Base-by-base conservation (phyloP, 2,888 invertebrate genomes). In the Apodemia duryi region DNA sequence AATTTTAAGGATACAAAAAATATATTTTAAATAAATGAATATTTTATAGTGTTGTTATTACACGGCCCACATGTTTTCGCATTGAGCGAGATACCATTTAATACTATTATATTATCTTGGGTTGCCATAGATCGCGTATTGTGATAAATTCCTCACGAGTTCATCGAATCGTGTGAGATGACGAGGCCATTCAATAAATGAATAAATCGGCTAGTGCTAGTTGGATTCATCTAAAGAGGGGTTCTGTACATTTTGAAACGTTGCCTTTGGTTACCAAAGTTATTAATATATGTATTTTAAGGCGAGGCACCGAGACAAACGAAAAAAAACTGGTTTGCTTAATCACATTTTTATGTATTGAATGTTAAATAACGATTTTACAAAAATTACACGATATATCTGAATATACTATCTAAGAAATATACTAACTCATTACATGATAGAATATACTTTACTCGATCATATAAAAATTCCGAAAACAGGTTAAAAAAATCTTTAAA, bases 161-260 rank as follows among this genome's bases (percentile, higher is more conserved):
- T 85, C 87, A 88, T 81, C 86, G 89, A 86, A 86, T 79, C 90
- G 88, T 87, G 72, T 77, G 77, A 73, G 74, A 75, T 78, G 82
- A 57, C 77, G 81, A 74, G 79, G 84, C 82, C 80, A 83, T 87
- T 88, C 83, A 87, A 91, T 88, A 84, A 85, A 83, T 84, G 79
- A 51, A 32, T 32, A 52, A 35, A 63, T 4, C 29, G 32, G 13
- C 21, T 21, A 63, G 61, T 63, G 43, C 35, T 10, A 57, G 13
- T 32, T 13, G 11, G 28, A 11, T 32, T 29, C 32, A 32, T 2
- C 11, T 9, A 32, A 11, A 21, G 0, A 10, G 10, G 32, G 29
- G 54, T 54, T 54, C 54, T 29, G 54, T 54, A 28, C 4, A 10
- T 46, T 52, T 51, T 52, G 6, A 28, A 21, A 28, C 52, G 52